Conservation (phyloP, 2,797 vertebrate species). For the Sebastes elongatus region DNA sequence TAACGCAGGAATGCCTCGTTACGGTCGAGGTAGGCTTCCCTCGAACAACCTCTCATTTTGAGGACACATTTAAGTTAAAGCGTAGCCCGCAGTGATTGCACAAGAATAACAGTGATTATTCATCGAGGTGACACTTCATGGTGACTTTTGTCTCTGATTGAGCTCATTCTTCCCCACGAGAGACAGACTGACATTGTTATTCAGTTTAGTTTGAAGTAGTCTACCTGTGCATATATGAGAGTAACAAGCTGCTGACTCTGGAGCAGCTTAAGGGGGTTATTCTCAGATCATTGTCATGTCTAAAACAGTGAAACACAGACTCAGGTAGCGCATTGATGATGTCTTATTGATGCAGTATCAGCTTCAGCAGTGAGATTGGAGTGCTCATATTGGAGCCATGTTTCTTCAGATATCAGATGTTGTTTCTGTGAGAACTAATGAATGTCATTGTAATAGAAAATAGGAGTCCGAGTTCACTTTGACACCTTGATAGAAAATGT, state of each 20-base stretch:
- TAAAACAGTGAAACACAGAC: not conserved
- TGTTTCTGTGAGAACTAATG: not conserved
- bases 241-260: not conserved
- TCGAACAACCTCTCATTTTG: slow-evolving; percentile 52
- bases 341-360: slow-evolving; percentile 4
- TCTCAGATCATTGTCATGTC: not conserved
- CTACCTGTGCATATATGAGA: not conserved
- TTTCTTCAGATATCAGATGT: not conserved
- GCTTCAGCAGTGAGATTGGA: slow-evolving; percentile 21
- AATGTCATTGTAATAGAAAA: not conserved
- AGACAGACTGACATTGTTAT: not conserved
- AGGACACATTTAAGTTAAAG: slow-evolving; percentile 47
- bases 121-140: slow-evolving; percentile 21
- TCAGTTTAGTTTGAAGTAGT: not conserved
- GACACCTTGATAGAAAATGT: not conserved
- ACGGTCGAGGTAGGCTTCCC: slow-evolving; percentile 55
- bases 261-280: not conserved
- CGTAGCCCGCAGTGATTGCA: slow-evolving; percentile 3
- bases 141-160: slow-evolving; percentile 9
- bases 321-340: not conserved
- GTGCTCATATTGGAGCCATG: not conserved
- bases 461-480: not conserved
- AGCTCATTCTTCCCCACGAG: not conserved
- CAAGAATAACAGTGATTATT: slow-evolving; percentile 24
- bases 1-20: slow-evolving; percentile 64